These are phyloP conservation scores for Saxidomus purpurata DNA, from an alignment of 1,140 invertebrate genomes.

Conservation along the genomic window DNA sequence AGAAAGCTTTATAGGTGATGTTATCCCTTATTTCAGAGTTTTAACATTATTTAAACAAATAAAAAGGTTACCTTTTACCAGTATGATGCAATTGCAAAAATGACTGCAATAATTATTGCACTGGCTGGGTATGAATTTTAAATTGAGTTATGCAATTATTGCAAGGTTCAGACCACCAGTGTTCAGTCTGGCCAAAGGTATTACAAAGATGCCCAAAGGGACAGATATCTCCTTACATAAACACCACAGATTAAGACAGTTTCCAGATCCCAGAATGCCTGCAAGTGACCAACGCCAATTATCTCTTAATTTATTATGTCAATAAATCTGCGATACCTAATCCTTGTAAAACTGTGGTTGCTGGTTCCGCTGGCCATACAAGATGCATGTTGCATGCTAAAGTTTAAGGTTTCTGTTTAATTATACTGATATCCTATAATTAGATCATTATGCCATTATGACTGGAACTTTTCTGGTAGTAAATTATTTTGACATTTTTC, in stretches of 20 bases:
- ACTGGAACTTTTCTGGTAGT: too few relatives aligned
- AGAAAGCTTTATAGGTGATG: too few relatives aligned
- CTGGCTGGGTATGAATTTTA: too few relatives aligned
- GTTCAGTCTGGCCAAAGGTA: neutral
- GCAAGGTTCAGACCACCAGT: neutral
- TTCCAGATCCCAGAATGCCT: conserved; percentile 40
- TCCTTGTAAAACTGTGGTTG: neutral
- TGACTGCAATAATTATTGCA: too few relatives aligned
- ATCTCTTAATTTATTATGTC: conserved; percentile 25
- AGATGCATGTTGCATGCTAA: neutral
- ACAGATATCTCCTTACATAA: neutral
- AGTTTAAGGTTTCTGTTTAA: neutral
- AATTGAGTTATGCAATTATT: too few relatives aligned
- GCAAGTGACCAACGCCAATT: conserved; percentile 19
- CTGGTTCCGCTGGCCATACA: neutral
- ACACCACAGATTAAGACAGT: conserved; percentile 28
- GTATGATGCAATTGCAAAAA: too few relatives aligned
- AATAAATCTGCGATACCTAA: conserved; percentile 7
- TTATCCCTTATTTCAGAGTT: too few relatives aligned
- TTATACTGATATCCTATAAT: too few relatives aligned
- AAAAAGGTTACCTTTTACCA: too few relatives aligned
- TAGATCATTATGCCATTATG: too few relatives aligned
- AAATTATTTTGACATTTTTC: too few relatives aligned
- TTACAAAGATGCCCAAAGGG: neutral
- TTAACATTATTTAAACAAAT: too few relatives aligned